Base-by-base conservation (phyloP, 2,888 invertebrate species). In the Chymomyza caudatula region DNA sequence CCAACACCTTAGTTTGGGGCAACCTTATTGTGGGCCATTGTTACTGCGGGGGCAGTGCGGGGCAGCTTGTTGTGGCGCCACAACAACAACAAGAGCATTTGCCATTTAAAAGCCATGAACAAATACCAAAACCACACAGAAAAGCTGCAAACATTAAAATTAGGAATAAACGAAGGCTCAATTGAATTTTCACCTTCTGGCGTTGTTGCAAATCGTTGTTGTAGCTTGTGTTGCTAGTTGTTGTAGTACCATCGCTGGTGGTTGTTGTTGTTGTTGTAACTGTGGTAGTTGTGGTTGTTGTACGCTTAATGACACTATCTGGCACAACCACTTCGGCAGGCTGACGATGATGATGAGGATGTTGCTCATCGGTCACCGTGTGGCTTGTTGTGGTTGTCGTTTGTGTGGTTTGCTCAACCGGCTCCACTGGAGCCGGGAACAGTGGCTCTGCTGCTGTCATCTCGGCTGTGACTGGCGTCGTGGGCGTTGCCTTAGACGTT, bases 101-200 rank as follows among this genome's bases (percentile, higher is more conserved):
- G 78, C 85, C 78, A 71, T 84, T 83, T 76, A 88, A 87, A 89
- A 89, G 88, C 89, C 89, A 89, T 85, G 88, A 87, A 89, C 90
- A 89, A 84, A 89, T 82, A 89, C 90, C 89, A 86, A 89, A 89
- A 89, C 89, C 89, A 89, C 89, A 89, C 78, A 89, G 76, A 89
- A 88, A 89, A 89, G 88, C 89, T 81, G 85, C 86, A 88, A 88
- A 83, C 77, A 89, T 77, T 85, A 89, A 73, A 82, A 86, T 80
- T 84, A 89, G 69, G 85, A 89, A 87, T 74, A 86, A 82, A 88
- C 88, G 89, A 76, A 88, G 85, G 85, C 88, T 89, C 86, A 89
- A 86, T 81, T 87, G 88, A 86, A 90, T 89, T 82, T 89, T 90
- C 90, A 89, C 89, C 90, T 89, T 89, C 89, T 89, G 88, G 84